These are phyloP conservation scores for Lagopus leucura DNA, from an alignment of 2,113 vertebrate genomes.

Conservation along the genomic window DNA sequence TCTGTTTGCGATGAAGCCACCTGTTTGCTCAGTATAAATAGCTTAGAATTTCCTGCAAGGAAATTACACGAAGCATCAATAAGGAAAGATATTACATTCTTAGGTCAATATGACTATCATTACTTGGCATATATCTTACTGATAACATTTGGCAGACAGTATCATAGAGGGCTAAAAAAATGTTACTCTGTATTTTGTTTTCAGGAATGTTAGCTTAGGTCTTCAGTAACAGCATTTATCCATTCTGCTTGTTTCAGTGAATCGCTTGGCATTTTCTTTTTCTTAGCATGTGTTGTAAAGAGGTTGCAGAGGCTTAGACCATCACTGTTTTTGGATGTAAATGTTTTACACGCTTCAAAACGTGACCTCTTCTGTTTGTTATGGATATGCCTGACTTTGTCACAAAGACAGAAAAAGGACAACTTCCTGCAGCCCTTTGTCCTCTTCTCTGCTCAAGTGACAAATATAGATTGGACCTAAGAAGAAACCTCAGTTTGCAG, in stretches of 20 bases:
- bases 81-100: constrained; percentile 44
- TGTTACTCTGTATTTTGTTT: constrained; percentile 48
- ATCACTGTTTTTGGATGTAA: not conserved
- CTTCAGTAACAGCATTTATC: constrained; percentile 8
- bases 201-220: constrained; percentile 29
- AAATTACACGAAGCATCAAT: constrained; percentile 61
- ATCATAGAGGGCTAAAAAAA: constrained; percentile 17
- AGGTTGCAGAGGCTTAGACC: not conserved
- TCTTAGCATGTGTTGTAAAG: not conserved
- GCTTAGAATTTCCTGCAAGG: constrained; percentile 54
- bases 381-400: not conserved
- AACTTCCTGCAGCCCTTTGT: not conserved
- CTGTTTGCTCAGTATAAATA: constrained; percentile 60
- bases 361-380: not conserved
- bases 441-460: not conserved
- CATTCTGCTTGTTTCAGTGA: not conserved
- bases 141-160: constrained; percentile 41
- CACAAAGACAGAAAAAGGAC: not conserved
- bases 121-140: constrained; percentile 55
- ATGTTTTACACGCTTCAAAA: not conserved
- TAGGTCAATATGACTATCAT: constrained; percentile 51
- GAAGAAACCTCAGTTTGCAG: not conserved
- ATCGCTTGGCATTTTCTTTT: constrained; percentile 2
- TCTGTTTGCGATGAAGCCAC: constrained; percentile 44
- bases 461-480: not conserved